Evolutionary conservation across 1,140 invertebrate genomes (phyloP).

Genomic region (Stegodyphus mimosarum): DNA sequence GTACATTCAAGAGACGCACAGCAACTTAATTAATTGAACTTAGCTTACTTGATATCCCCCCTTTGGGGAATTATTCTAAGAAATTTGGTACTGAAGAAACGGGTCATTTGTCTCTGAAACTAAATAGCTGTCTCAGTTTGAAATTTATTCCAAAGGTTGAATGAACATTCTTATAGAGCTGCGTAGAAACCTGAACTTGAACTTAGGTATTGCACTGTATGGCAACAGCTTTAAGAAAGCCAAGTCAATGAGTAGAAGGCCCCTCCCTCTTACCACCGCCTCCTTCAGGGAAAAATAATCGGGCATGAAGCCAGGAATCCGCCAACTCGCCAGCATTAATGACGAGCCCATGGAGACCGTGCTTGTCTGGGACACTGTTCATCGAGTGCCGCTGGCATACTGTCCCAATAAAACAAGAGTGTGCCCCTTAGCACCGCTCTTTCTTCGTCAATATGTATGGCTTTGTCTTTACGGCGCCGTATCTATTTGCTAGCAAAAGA

Average conservation of each 20-base stretch:
- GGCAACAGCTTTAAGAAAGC: too few species aligned
- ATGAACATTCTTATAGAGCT: too few species aligned
- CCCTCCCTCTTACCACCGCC: slow-evolving; percentile 10
- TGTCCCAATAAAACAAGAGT: slow-evolving; percentile 57
- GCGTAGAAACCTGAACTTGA: too few species aligned
- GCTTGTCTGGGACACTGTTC: slow-evolving; percentile 29
- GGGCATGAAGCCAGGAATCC: slow-evolving; percentile 49
- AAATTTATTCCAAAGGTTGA: too few species aligned
- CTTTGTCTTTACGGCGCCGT: slow-evolving; percentile 33
- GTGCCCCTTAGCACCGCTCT: slow-evolving; percentile 21
- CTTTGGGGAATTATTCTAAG: too few species aligned
- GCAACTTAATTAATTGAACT: too few species aligned
- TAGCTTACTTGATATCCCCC: too few species aligned
- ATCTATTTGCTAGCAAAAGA: slow-evolving; percentile 9
- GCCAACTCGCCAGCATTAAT: slow-evolving; percentile 56
- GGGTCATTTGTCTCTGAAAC: too few species aligned
- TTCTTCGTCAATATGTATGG: slow-evolving; percentile 37
- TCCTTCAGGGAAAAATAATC: slow-evolving; percentile 49
- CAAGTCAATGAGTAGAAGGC: slow-evolving; percentile 2
- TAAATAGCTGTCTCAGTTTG: too few species aligned
- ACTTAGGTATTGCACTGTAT: too few species aligned
- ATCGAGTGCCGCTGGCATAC: slow-evolving; percentile 23
- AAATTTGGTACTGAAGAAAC: too few species aligned
- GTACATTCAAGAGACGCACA: too few species aligned
- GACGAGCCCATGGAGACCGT: slow-evolving; percentile 43